These are phyloP conservation scores for Rhineura floridana DNA, from an alignment of 2,113 vertebrate species.

Conservation along the genomic window DNA sequence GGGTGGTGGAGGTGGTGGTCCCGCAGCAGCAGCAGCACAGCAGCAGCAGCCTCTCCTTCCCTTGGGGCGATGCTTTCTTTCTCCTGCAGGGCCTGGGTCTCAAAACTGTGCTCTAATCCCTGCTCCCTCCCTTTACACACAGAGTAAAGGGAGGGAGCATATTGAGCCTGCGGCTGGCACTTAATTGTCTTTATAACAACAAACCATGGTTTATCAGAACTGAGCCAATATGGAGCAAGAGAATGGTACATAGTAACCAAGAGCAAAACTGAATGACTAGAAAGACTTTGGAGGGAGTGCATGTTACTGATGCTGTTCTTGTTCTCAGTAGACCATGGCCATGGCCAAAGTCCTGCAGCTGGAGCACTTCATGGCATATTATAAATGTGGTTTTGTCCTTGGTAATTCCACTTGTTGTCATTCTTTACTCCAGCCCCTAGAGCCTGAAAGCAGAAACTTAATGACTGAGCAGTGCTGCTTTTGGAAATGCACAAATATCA, in stretches of 20 bases:
- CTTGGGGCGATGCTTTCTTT: too few species aligned
- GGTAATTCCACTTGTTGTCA: not conserved
- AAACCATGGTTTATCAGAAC: not conserved
- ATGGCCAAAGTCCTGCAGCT: fast-evolving
- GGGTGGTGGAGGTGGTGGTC: too few species aligned
- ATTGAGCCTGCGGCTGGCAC: not conserved
- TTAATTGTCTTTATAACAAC: too few species aligned
- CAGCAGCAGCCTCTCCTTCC: too few species aligned
- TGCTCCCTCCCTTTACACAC: not conserved
- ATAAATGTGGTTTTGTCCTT: not conserved
- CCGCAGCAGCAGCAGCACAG: too few species aligned
- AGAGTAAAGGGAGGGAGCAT: not conserved
- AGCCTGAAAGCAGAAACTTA: not conserved
- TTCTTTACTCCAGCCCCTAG: fast-evolving
- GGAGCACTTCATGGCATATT: fast-evolving
- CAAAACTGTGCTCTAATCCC: too few species aligned
- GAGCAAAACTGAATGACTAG: not conserved
- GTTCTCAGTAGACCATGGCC: not conserved
- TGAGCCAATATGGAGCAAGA: not conserved
- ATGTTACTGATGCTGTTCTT: not conserved
- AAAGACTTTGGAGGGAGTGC: not conserved
- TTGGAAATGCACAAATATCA: conserved; percentile 21
- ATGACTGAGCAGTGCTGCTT: not conserved
- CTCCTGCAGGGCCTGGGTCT: too few species aligned
- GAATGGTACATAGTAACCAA: not conserved